phyloP scores from a whole-genome alignment of 2,797 vertebrate genomes.

The Rallus crepitans region DNA sequence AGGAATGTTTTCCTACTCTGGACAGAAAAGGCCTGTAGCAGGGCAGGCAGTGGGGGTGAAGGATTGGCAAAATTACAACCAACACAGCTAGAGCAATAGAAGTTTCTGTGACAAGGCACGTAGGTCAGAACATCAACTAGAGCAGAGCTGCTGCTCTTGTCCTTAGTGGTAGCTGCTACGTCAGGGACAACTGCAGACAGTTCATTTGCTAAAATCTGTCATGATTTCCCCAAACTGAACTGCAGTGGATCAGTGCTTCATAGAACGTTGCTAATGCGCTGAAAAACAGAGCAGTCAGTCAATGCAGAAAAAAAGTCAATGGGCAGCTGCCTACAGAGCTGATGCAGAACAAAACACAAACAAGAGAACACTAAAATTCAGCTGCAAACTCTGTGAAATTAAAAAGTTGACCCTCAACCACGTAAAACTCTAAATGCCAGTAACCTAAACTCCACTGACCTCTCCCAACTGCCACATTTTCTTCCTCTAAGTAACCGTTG shows the following conservation, averaged over 20 bases:
- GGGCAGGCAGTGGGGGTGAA: neutral
- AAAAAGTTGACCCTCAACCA: neutral
- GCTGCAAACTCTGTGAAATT: neutral
- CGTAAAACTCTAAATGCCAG: neutral
- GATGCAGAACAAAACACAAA: neutral
- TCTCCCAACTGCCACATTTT: neutral
- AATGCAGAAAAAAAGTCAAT: neutral
- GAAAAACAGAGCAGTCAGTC: neutral
- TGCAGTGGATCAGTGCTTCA: neutral
- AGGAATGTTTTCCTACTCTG: neutral
- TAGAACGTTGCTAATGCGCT: neutral
- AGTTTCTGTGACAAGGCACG: neutral
- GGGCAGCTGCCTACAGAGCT: neutral
- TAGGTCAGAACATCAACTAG: neutral
- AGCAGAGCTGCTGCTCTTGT: neutral
- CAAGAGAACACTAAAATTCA: neutral
- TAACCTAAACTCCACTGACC: neutral
- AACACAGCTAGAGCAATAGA: neutral
- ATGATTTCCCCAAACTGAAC: neutral
- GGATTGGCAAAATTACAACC: neutral
- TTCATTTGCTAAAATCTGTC: neutral
- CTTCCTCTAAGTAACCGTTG: neutral
- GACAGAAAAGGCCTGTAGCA: neutral
- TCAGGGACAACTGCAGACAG: neutral
- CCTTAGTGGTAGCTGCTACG: neutral